Percentiles rank a stretch among this genome's conserved stretches.
Conservation (phyloP, 2,888 invertebrate genomes). For the Neelides folsomi region DNA sequence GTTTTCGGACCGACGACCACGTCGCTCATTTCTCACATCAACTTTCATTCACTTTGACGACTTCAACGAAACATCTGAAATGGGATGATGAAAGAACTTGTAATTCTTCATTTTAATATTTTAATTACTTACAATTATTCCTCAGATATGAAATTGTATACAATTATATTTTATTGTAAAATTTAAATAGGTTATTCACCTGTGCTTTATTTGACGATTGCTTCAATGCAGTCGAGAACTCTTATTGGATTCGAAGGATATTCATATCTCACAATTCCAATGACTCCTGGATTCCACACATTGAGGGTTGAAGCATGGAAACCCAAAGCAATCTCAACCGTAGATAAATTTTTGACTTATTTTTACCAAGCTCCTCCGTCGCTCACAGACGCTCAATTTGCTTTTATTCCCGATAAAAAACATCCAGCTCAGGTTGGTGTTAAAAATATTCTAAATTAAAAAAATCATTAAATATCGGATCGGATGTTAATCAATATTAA, state of each 20-base stretch:
- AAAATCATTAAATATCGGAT: no score
- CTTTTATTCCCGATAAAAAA: slow-evolving; percentile 17
- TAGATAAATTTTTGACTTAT: slow-evolving; percentile 21
- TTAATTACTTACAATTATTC: no score
- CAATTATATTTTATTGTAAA: no score
- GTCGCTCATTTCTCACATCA: slow-evolving; percentile 26
- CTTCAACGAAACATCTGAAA: slow-evolving; percentile 18
- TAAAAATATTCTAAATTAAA: no score
- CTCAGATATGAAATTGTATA: no score
- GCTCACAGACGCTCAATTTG: slow-evolving; percentile 24
- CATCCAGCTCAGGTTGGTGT: no score
- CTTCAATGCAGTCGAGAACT: slow-evolving; percentile 18
- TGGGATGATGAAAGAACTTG: slow-evolving; percentile 13
- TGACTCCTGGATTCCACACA: slow-evolving; percentile 22
- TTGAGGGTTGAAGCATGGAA: slow-evolving; percentile 25
- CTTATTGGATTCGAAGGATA: slow-evolving; percentile 27
- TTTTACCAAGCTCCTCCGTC: slow-evolving; percentile 28
- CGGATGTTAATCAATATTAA: no score
- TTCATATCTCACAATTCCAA: slow-evolving; percentile 21
- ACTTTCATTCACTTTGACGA: slow-evolving; percentile 23
- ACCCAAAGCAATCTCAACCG: slow-evolving; percentile 15
- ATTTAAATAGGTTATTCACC: slow-evolving; percentile 18
- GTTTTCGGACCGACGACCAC: slow-evolving; percentile 15
- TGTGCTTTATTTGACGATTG: slow-evolving; percentile 19
- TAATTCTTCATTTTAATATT: no score